These are phyloP conservation scores for Drosophila pachea DNA, from an alignment of 1,140 invertebrate species.

Conservation along the genomic window DNA sequence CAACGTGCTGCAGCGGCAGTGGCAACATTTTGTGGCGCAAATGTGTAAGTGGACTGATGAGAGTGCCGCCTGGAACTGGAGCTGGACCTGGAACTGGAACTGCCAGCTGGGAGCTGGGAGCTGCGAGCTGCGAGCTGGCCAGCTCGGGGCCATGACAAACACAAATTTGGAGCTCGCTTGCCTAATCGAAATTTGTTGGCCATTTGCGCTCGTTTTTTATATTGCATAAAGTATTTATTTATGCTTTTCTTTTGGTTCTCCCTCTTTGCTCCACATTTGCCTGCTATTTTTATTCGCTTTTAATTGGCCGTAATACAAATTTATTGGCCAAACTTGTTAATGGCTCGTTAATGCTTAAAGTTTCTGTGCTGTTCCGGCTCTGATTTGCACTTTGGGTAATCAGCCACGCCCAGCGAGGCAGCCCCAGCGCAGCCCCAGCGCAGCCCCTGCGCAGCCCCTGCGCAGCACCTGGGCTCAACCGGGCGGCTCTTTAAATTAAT, in stretches of 20 bases:
- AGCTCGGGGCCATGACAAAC: slow-evolving; percentile 46
- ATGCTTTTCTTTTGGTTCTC: slow-evolving; percentile 5
- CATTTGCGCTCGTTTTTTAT: slow-evolving; percentile 64
- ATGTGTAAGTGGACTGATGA: slow-evolving; percentile 76
- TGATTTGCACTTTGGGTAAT: slow-evolving; percentile 33
- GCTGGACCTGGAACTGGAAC: background rate
- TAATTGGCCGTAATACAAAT: slow-evolving; percentile 77
- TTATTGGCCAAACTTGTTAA: slow-evolving; percentile 72
- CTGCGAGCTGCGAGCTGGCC: background rate
- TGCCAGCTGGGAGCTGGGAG: background rate
- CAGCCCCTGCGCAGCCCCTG: background rate
- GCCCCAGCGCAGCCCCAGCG: background rate
- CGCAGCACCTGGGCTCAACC: background rate
- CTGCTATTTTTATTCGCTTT: slow-evolving; percentile 70
- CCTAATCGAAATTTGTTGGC: slow-evolving; percentile 76
- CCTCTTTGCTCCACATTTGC: slow-evolving; percentile 35
- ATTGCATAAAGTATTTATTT: slow-evolving; percentile 35
- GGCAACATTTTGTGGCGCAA: slow-evolving; percentile 73
- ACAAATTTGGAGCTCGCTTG: slow-evolving; percentile 49
- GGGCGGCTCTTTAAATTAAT: slow-evolving; percentile 24
- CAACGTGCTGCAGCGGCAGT: slow-evolving; percentile 67
- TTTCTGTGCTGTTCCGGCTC: slow-evolving; percentile 37
- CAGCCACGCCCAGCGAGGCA: background rate
- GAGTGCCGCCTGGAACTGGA: slow-evolving; percentile 20
- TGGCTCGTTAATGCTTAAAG: slow-evolving; percentile 71